These are phyloP conservation scores for Alces alces DNA, from an alignment of 2,113 vertebrate genomes.

Conservation along the genomic window DNA sequence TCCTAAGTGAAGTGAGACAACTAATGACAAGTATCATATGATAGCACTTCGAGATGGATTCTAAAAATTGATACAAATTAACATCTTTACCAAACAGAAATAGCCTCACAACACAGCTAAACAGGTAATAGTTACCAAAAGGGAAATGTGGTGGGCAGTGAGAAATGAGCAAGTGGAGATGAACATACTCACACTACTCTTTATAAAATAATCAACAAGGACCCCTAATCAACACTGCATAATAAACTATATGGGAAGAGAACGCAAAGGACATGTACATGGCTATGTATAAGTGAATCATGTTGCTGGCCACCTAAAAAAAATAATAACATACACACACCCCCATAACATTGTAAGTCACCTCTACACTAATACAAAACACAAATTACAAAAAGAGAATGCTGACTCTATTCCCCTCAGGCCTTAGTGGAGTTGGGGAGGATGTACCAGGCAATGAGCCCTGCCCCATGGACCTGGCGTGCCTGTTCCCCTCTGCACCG, in stretches of 20 bases:
- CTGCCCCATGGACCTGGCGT: neutral
- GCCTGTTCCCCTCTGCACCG: fast-evolving
- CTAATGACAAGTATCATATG: too few species aligned
- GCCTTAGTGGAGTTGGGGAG: neutral
- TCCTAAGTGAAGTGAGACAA: too few species aligned
- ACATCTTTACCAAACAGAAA: too few species aligned
- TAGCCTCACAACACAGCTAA: neutral
- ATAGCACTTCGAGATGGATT: too few species aligned
- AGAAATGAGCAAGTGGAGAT: neutral
- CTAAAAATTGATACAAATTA: too few species aligned
- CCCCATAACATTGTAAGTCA: neutral
- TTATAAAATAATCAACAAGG: neutral
- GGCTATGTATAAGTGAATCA: neutral
- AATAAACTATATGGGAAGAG: neutral
- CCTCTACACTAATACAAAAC: neutral
- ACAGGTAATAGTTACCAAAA: neutral
- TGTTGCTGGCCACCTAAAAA: neutral
- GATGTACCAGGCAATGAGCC: neutral
- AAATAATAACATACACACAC: neutral
- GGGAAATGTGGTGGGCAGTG: neutral
- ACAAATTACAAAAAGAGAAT: neutral
- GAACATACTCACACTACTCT: neutral
- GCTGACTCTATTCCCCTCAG: neutral
- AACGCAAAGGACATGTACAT: neutral
- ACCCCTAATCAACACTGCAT: neutral